Evolutionary conservation across 2,113 vertebrate genomes (phyloP), one percentile per base, ranked within the genome.

Genomic region (Gracilinanus agilis): DNA sequence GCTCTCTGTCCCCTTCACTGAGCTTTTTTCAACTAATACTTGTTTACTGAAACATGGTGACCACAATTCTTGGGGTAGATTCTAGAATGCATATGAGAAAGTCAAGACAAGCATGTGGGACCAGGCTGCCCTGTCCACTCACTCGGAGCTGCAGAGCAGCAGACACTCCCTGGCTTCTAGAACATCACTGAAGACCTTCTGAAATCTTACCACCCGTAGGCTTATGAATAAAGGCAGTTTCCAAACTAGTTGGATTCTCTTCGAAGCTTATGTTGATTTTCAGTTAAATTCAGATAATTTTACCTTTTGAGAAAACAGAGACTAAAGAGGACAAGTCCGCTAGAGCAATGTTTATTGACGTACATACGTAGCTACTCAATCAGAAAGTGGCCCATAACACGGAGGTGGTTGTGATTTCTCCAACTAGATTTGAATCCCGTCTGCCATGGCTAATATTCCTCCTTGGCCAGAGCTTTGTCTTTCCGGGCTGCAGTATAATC

Each of bases 291-390:
- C n/a, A 83, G n/a, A 40, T 83, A 40, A 75, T 75, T 83, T 83
- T 7, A 83, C 34, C 16, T 83, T 83, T 83, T 83, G 67, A 83
- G 40, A 40, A 40, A 83, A 40, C 9, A 23, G 67, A 83, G 67
- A 83, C n/a, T 92, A 92, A 91, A 92, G 34, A 93, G 91, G 21
- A 95, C 90, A 90, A 94, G 0, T 91, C 54, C 92, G 19, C 94
- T 96, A 95, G 96, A 75, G 95, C 96, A 96, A 94, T 93, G 54
- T 24, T 53, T 94, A 97, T 97, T 96, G 97, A 97, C 97, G 44
- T 13, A 21, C 49, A 55, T 55, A 34, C 9, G 9, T 55, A 89
- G 88, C 11, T 95, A 96, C 8, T 24, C 93, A 34, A 9, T 94
- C 23, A 90, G 90, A 94, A 44, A 12, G 44, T 93, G 58, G 9